Evolutionary conservation across 2,113 vertebrate species (phyloP).

Genomic region (Taurulus bubalis): DNA sequence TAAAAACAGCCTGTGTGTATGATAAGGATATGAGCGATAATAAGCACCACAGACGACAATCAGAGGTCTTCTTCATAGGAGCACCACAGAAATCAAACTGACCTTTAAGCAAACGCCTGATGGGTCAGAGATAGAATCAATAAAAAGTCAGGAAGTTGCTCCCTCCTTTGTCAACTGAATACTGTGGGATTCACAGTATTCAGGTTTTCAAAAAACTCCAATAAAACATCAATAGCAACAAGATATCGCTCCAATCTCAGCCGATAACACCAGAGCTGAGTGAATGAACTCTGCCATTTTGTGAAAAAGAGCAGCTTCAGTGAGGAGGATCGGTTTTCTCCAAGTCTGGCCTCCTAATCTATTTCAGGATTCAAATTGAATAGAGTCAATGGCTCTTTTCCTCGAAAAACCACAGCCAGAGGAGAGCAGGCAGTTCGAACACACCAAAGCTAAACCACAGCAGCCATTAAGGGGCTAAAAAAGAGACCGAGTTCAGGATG

Average conservation of each 20-base stretch:
- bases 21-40: conserved; percentile 32
- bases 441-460: conserved; percentile 66
- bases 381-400: conserved; percentile 56
- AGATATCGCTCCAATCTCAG: background rate
- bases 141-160: conserved; percentile 3
- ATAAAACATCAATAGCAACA: conserved; percentile 24
- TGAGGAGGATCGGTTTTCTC: conserved; percentile 41
- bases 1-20: background rate
- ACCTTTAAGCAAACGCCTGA: conserved; percentile 24
- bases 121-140: conserved; percentile 26
- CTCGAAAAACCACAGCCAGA: conserved; percentile 65
- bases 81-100: background rate
- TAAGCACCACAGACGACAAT: background rate
- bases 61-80: background rate
- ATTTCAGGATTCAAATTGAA: conserved; percentile 71
- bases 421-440: conserved; percentile 45
- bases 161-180: background rate
- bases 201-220: background rate
- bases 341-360: conserved; percentile 54
- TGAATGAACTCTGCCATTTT: conserved; percentile 34
- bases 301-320: conserved; percentile 37
- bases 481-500: conserved; percentile 33
- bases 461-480: conserved; percentile 64
- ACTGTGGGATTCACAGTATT: background rate
- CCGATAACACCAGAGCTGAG: conserved; percentile 1